Conservation (phyloP, 2,113 vertebrate genomes). For the Caloenas nicobarica region DNA sequence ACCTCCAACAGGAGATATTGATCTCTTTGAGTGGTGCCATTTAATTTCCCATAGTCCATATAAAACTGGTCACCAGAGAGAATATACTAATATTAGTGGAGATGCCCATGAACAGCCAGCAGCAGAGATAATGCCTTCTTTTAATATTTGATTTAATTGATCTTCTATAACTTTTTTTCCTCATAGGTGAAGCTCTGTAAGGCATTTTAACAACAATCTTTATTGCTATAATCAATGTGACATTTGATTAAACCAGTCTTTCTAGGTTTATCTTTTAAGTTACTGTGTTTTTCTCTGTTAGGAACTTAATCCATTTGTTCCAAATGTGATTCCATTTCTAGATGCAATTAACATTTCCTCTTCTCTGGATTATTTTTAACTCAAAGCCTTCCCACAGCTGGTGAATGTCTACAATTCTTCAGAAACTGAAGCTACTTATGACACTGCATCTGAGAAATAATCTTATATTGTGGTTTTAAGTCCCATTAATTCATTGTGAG, state of each 20-base stretch:
- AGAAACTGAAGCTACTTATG: background rate
- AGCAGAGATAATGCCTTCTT: background rate
- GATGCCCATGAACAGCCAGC: background rate
- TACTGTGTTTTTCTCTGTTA: slow-evolving; percentile 40
- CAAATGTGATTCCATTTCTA: slow-evolving; percentile 32
- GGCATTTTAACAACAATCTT: background rate
- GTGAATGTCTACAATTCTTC: background rate
- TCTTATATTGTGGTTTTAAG: background rate
- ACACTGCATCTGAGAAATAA: background rate
- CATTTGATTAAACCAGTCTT: slow-evolving; percentile 56
- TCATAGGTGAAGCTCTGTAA: background rate
- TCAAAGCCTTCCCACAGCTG: background rate
- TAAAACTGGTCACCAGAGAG: background rate
- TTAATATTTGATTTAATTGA: background rate
- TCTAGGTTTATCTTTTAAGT: slow-evolving; percentile 38
- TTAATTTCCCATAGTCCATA: slow-evolving; percentile 10
- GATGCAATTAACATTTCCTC: slow-evolving; percentile 31
- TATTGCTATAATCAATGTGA: background rate
- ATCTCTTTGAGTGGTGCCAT: background rate
- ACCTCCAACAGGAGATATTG: background rate
- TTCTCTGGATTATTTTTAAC: slow-evolving; percentile 18
- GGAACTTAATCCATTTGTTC: slow-evolving; percentile 61
- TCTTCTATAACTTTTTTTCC: background rate
- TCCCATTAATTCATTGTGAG: background rate
- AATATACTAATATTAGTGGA: background rate